Base-by-base conservation (phyloP, 2,113 vertebrate species). In the Platycercus adscitus region DNA sequence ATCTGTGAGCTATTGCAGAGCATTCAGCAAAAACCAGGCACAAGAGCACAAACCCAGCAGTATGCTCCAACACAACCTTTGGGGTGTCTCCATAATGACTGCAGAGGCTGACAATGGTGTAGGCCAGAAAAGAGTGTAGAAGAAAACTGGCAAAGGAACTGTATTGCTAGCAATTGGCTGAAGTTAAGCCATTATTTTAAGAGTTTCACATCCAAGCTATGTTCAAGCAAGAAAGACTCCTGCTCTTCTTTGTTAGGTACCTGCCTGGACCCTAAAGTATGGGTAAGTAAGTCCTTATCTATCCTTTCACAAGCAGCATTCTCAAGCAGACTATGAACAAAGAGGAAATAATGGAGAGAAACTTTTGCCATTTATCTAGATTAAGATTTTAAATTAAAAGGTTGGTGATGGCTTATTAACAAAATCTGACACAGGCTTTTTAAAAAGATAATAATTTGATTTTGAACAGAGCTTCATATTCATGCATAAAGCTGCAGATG, bases 21-120 rank as follows among this genome's bases (percentile, higher is more conserved):
- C 41, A 66, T 23, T 14, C 64, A 14, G n/a, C 50, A 80, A 94
- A 87, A 79, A 3, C 1, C 35, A 87, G 61, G 12, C 44, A 56
- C 31, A 58, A 66, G 60, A 61, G 26, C 13, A 60, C 25, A 52
- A 49, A n/a, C 65, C 29, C 25, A 63, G 52, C 12, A 23, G 29
- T 23, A 2, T 7, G n/a, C 18, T 89, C 13, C 52, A 29, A 29
- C 0, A 0, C 24, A 66, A 63, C n/a, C 50, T 11, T 7, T 2
- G 7, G 18, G 10, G 28, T 31, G 61, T 31, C 44, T 49, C 75
- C 4, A 1, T 10, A 66, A 46, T 3, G 31, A n/a, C 31, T 24
- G 37, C 70, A 69, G 70, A 89, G 21, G 44, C 46, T 58, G 66
- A n/a, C 44, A 43, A 31, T 3, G 4, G 20, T 44, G 46, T 47